Evolutionary conservation across 2,888 invertebrate species (phyloP).

Genomic region (Ischnura elegans): DNA sequence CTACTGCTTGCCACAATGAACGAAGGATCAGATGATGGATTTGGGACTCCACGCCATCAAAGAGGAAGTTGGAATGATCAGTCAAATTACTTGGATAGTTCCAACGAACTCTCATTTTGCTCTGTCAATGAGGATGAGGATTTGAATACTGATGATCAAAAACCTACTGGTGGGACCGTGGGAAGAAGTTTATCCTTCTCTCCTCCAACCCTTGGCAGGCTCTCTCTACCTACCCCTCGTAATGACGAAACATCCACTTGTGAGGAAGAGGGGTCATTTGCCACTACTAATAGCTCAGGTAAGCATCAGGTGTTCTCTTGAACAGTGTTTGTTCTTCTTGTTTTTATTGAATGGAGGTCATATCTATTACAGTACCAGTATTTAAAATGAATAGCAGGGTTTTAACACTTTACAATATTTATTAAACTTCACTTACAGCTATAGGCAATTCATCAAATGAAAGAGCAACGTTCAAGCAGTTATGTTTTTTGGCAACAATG

Average conservation of each 20-base stretch:
- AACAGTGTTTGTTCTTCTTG: no score
- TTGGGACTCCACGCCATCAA: slow-evolving; percentile 31
- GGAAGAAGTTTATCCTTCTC: slow-evolving; percentile 67
- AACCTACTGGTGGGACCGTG: background rate
- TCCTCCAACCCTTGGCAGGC: slow-evolving; percentile 27
- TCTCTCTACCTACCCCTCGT: slow-evolving; percentile 35
- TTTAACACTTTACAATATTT: no score
- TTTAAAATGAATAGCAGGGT: no score
- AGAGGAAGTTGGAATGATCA: background rate
- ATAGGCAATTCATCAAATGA: no score
- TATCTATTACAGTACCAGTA: no score
- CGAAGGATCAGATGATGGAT: slow-evolving; percentile 67
- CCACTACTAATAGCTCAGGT: slow-evolving; percentile 32
- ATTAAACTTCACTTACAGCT: no score
- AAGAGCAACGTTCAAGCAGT: no score
- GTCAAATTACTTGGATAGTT: background rate
- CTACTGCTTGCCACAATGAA: slow-evolving; percentile 77
- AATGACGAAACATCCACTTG: background rate
- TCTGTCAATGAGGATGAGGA: slow-evolving; percentile 62
- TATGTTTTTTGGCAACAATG: no score
- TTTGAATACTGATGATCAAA: background rate
- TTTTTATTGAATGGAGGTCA: no score
- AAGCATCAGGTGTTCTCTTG: background rate
- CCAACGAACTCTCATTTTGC: slow-evolving; percentile 45
- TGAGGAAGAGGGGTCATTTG: background rate